A percentile compares a stretch with the other conserved stretches of the same genome.
Evolutionary conservation across 2,113 vertebrate species (phyloP).

Genomic region (Polypterus bichir): DNA sequence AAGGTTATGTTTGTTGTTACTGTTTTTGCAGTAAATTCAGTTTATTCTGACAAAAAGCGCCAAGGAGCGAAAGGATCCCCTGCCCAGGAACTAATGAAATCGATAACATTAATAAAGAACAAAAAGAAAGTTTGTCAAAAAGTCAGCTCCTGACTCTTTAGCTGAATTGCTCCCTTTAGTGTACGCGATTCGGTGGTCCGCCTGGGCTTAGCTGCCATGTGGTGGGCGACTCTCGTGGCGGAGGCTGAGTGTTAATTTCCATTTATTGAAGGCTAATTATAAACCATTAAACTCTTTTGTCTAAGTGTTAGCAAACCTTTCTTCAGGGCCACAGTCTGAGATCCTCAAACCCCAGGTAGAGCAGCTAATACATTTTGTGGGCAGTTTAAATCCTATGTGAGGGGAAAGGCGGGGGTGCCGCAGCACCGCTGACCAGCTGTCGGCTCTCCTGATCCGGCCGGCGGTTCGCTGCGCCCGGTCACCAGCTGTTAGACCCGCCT

Average conservation of each 20-base stretch:
- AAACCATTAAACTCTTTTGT: slow-evolving; percentile 65
- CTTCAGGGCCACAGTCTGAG: slow-evolving; percentile 38
- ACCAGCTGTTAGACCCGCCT: slow-evolving; percentile 78
- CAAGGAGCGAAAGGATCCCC: no score
- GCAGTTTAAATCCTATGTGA: slow-evolving; percentile 28
- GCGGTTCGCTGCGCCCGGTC: slow-evolving; percentile 59
- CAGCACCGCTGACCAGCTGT: slow-evolving; percentile 82
- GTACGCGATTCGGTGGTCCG: background rate
- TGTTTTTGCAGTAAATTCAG: no score
- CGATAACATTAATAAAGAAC: no score
- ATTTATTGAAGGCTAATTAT: slow-evolving; percentile 68
- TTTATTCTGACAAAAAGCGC: no score
- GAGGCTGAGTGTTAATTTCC: slow-evolving; percentile 34
- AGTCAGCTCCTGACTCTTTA: no score
- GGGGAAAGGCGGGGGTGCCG: slow-evolving; percentile 13
- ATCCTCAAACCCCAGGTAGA: slow-evolving; percentile 42
- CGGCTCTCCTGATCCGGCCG: slow-evolving; percentile 45
- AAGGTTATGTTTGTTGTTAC: no score
- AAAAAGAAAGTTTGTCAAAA: no score
- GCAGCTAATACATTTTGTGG: slow-evolving; percentile 23
- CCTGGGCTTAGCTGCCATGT: slow-evolving; percentile 29
- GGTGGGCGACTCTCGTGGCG: slow-evolving; percentile 42
- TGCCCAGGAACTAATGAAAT: no score
- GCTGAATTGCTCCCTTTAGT: background rate
- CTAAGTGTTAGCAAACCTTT: slow-evolving; percentile 59